Conservation (phyloP, 2,888 invertebrate species). For the Synanthedon myopaeformis region DNA sequence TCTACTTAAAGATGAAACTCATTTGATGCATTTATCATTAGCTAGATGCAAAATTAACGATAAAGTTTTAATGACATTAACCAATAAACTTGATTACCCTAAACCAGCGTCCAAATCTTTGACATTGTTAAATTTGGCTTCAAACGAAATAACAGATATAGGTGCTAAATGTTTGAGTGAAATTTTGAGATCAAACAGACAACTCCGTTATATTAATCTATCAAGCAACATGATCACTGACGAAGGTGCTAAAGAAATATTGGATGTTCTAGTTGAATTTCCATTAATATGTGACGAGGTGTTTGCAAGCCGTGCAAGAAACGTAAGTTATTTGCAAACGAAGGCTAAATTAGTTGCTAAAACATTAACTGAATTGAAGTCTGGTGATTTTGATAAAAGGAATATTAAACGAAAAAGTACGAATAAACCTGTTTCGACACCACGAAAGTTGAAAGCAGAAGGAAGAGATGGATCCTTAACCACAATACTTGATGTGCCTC, state of each 20-base stretch:
- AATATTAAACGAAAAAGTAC: slow-evolving; percentile 12
- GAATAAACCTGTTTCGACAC: neutral
- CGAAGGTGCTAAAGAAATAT: slow-evolving; percentile 20
- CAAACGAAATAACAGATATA: slow-evolving; percentile 36
- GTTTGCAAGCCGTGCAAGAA: slow-evolving; percentile 12
- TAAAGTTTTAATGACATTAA: slow-evolving; percentile 20
- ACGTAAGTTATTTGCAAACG: slow-evolving; percentile 20
- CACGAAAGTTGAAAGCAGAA: slow-evolving; percentile 16
- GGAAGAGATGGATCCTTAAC: slow-evolving; percentile 16
- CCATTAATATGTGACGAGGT: slow-evolving; percentile 25
- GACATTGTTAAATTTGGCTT: slow-evolving; percentile 29
- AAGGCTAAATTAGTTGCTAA: slow-evolving; percentile 17
- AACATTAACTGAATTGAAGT: slow-evolving; percentile 15
- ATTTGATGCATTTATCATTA: slow-evolving; percentile 29
- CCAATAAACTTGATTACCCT: slow-evolving; percentile 17
- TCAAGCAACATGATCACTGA: slow-evolving; percentile 36
- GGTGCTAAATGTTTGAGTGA: slow-evolving; percentile 28
- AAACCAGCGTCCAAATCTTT: slow-evolving; percentile 27
- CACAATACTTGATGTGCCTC: slow-evolving; percentile 1
- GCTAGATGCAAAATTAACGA: slow-evolving; percentile 35
- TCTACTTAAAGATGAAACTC: slow-evolving; percentile 18
- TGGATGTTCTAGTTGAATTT: slow-evolving; percentile 25
- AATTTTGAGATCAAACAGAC: slow-evolving; percentile 29
- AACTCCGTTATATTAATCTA: slow-evolving; percentile 35
- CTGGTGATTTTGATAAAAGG: slow-evolving; percentile 16